A percentile compares a stretch with the other conserved stretches of the same genome.
These are phyloP conservation scores for Pardalotus punctatus DNA, from an alignment of 2,113 vertebrate species.

Conservation along the genomic window DNA sequence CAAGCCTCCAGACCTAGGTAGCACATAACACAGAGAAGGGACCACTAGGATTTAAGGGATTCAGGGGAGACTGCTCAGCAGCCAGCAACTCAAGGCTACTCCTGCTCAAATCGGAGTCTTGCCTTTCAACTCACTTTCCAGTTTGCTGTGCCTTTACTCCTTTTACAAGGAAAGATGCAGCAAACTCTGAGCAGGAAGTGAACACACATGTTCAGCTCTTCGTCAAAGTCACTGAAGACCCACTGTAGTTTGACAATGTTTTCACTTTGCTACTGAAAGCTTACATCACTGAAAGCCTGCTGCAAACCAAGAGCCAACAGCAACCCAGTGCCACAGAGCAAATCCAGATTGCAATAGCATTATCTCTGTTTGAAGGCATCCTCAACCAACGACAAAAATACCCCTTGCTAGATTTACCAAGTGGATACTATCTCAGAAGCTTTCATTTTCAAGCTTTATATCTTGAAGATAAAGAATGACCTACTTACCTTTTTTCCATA, in stretches of 20 bases:
- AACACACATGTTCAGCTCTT: neutral
- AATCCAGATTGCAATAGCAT: neutral
- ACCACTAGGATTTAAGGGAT: neutral
- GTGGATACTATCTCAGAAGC: neutral
- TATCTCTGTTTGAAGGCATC: neutral
- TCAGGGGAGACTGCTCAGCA: neutral
- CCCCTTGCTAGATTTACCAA: neutral
- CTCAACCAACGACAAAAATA: neutral
- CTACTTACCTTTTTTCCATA: conserved; percentile 7
- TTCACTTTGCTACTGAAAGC: neutral
- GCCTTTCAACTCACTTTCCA: neutral
- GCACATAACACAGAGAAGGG: neutral
- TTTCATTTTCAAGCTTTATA: neutral
- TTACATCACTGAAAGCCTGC: neutral
- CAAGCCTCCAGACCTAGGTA: neutral
- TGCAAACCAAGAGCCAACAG: neutral
- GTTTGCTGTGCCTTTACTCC: neutral
- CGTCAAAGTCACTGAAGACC: neutral
- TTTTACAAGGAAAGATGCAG: neutral
- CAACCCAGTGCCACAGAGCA: neutral
- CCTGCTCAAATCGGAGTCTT: neutral
- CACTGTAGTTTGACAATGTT: neutral
- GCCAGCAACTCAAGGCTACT: neutral
- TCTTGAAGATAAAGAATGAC: neutral
- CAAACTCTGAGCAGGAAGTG: neutral